phyloP scores from a whole-genome alignment of 2,888 invertebrate genomes.

The Drepana falcataria region DNA sequence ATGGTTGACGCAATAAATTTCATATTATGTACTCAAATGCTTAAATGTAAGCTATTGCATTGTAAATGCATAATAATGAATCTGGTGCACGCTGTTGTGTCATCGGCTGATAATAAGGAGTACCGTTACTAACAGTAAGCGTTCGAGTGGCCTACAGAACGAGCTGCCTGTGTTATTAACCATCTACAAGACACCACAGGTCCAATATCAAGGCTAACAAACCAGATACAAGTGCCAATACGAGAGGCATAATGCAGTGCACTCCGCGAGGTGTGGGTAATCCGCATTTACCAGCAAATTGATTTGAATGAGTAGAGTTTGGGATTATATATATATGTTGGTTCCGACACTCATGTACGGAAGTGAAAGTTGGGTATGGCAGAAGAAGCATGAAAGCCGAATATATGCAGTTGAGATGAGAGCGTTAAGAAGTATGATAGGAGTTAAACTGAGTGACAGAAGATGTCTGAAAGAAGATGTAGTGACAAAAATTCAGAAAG shows the following conservation, averaged over 20 bases:
- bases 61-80: constrained; percentile 15
- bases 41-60: constrained; percentile 1
- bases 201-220: too few species aligned
- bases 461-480: too few species aligned
- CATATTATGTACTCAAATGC: constrained; percentile 1
- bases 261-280: too few species aligned
- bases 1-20: neutral
- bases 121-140: constrained; percentile 64
- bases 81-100: constrained; percentile 32
- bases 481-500: too few species aligned
- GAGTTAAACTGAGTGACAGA: too few species aligned
- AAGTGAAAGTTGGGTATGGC: too few species aligned
- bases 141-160: constrained; percentile 46
- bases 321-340: too few species aligned
- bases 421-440: too few species aligned
- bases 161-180: constrained; percentile 49
- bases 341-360: too few species aligned
- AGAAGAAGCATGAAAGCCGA: too few species aligned
- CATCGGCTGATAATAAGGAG: constrained; percentile 53
- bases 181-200: constrained; percentile 6
- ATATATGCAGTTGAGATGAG: too few species aligned
- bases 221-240: constrained; percentile 30
- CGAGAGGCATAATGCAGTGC: neutral
- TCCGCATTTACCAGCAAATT: constrained; percentile 14
- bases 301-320: too few species aligned